These are phyloP conservation scores for Cyclina sinensis DNA, from an alignment of 1,140 invertebrate genomes.

Conservation along the genomic window DNA sequence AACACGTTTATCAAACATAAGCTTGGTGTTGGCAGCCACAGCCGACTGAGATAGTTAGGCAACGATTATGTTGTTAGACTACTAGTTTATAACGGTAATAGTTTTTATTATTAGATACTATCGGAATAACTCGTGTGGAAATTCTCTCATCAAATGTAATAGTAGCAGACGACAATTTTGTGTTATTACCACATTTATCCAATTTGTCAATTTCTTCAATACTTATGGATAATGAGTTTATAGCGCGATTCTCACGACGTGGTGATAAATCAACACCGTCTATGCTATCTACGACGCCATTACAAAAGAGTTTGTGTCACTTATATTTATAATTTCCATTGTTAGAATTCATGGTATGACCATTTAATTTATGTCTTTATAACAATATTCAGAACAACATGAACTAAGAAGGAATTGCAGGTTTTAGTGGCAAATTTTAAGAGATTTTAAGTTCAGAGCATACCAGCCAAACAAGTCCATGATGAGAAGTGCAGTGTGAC, in stretches of 20 bases:
- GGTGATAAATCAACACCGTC: constrained; percentile 26
- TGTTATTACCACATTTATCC: constrained; percentile 34
- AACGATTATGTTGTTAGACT: constrained; percentile 29
- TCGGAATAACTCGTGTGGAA: constrained; percentile 5
- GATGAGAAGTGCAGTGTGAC: no score
- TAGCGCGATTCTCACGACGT: constrained; percentile 35
- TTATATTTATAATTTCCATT: not conserved
- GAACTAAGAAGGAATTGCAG: no score
- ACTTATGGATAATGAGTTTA: constrained; percentile 21
- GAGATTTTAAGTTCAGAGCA: no score
- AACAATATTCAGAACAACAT: not conserved
- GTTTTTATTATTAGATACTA: not conserved
- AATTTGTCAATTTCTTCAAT: constrained; percentile 42
- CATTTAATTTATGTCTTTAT: not conserved
- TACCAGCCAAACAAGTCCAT: no score
- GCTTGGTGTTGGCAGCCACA: not conserved
- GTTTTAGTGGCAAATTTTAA: no score
- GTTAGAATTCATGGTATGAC: not conserved
- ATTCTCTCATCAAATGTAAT: constrained; percentile 13
- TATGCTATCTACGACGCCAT: not conserved
- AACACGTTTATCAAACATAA: not conserved
- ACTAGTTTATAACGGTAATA: constrained; percentile 22
- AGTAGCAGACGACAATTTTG: constrained; percentile 3
- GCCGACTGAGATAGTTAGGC: not conserved
- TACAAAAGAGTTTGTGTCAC: constrained; percentile 21